These are phyloP conservation scores for Lordiphosa stackelbergi DNA, from an alignment of 1,140 invertebrate genomes.

Conservation along the genomic window DNA sequence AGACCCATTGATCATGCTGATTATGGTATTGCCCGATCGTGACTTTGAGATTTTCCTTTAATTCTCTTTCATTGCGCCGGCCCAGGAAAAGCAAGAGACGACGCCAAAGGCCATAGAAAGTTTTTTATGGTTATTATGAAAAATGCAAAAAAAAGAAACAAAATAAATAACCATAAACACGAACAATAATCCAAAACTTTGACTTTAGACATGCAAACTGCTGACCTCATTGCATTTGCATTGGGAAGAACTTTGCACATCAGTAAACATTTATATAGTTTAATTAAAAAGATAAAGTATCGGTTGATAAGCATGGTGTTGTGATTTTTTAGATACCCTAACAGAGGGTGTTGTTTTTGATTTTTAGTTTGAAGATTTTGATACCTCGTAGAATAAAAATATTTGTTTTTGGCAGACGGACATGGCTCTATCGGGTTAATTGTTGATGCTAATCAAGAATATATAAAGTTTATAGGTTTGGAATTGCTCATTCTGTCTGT, in stretches of 20 bases:
- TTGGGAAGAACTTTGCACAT: not conserved
- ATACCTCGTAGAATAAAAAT: too few relatives aligned
- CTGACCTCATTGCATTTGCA: conserved; percentile 5
- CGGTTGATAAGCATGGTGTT: conserved; percentile 21
- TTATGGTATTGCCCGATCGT: conserved; percentile 61
- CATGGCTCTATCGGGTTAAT: too few relatives aligned
- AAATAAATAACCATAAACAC: conserved; percentile 1
- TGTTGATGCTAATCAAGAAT: too few relatives aligned
- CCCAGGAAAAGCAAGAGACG: conserved; percentile 23
- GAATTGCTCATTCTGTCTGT: too few relatives aligned
- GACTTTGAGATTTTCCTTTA: conserved; percentile 70
- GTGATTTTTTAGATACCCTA: too few relatives aligned
- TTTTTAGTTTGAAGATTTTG: too few relatives aligned
- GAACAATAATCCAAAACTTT: conserved; percentile 8
- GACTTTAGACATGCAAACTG: conserved; percentile 7
- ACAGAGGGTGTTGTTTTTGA: too few relatives aligned
- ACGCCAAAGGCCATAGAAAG: conserved; percentile 57
- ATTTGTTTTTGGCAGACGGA: too few relatives aligned
- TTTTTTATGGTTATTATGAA: conserved; percentile 45
- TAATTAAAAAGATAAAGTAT: conserved; percentile 15
- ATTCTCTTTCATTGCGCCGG: conserved; percentile 57
- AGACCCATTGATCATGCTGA: conserved; percentile 58
- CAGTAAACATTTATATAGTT: conserved; percentile 21
- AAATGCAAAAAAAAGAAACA: conserved; percentile 22
- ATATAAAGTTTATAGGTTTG: too few relatives aligned